These are phyloP conservation scores for Buceros bicornis DNA, from an alignment of 2,797 vertebrate genomes.

Conservation along the genomic window DNA sequence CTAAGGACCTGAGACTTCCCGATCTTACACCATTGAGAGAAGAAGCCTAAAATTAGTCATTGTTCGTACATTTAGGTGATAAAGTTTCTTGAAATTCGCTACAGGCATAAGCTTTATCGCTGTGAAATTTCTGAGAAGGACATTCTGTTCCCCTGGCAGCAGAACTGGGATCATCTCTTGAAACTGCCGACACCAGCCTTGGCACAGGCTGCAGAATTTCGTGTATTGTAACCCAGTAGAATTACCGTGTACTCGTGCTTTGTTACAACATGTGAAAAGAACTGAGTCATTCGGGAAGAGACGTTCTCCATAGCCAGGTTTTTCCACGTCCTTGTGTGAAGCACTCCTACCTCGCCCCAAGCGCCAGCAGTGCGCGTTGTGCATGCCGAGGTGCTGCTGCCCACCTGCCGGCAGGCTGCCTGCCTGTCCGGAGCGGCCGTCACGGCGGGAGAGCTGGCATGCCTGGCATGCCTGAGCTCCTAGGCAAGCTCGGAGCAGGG, in stretches of 20 bases:
- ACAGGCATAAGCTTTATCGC: conserved; percentile 11
- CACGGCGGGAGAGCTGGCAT: conserved; percentile 68
- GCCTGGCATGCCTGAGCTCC: conserved; percentile 79
- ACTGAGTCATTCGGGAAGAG: conserved; percentile 62
- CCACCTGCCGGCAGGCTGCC: background rate
- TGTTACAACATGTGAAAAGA: conserved; percentile 43
- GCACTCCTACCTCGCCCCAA: background rate
- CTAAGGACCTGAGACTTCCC: background rate
- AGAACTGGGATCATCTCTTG: conserved; percentile 60
- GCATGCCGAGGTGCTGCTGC: background rate
- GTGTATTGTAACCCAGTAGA: conserved; percentile 66
- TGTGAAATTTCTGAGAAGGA: conserved; percentile 55
- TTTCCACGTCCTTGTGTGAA: background rate
- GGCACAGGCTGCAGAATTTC: conserved; percentile 66
- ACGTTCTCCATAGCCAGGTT: background rate
- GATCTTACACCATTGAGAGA: background rate
- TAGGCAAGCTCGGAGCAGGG: conserved; percentile 64
- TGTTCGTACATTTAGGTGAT: conserved; percentile 23
- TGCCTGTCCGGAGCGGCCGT: conserved; percentile 59
- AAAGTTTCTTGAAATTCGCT: conserved; percentile 27
- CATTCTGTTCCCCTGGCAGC: conserved; percentile 73
- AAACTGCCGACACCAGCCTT: conserved; percentile 56
- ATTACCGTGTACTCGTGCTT: conserved; percentile 47
- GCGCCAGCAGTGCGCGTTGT: rapidly evolving
- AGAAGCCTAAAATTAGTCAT: background rate